Evolutionary conservation across 2,797 vertebrate genomes (phyloP), one percentile per base, ranked within the genome.

Genomic region (Cossypha dichroa): DNA sequence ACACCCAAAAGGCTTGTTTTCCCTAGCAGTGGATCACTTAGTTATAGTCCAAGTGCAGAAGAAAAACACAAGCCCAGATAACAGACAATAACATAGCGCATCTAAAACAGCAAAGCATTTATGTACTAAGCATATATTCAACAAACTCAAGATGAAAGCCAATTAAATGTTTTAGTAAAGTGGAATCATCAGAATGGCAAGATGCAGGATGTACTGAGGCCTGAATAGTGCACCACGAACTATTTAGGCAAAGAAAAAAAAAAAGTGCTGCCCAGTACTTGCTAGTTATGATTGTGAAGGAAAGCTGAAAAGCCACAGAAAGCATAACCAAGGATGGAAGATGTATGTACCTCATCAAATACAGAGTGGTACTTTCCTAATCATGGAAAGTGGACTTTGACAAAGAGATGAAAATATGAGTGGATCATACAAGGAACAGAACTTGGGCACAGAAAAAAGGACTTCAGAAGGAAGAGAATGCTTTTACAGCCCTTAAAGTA

Each of bases 191-290:
- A 38, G 8, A 87, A 93, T 7, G 8, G 9, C 16, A 59, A 78
- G 51, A 62, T 26, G 20, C 0, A 0, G 34, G 60, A 72, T 1
- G 4, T 62, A n/a, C 1, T 51, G 66, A 86, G 34, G 87, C 10
- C 22, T 51, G 15, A 64, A 31, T 15, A 54, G 23, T 15, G 7
- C 9, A 43, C 36, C 3, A 2, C 31, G 59, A 92, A 58, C 11
- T 58, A 49, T 26, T 68, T 25, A 43, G 31, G 29, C 52, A 62
- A 73, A 80, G 8, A 40, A 72, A 75, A 51, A 55, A 74, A 49
- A 48, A 54, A 33, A 4, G 11, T 28, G 11, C 13, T 79, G 10
- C 8, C 36, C 26, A 21, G 31, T 52, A 77, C n/a, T 36, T 75
- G 25, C 31, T 48, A 59, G 59, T 48, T 73, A 90, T 0, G 0